Percentiles rank a stretch among this genome's conserved stretches.
These are phyloP conservation scores for Trimorus sp. DNA, from an alignment of 2,888 invertebrate species.

Conservation along the genomic window DNA sequence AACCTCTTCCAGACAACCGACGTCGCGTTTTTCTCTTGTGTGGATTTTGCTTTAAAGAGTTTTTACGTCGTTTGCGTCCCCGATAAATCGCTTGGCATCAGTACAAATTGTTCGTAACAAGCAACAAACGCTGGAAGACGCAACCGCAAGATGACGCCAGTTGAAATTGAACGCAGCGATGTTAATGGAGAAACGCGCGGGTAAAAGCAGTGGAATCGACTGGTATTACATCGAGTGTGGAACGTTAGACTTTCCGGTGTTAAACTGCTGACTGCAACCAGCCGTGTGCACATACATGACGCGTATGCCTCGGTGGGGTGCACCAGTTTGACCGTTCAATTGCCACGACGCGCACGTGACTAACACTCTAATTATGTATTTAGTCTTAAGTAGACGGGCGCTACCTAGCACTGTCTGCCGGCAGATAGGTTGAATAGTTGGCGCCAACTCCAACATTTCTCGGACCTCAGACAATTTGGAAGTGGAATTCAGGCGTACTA, in stretches of 20 bases:
- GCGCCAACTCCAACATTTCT: constrained; percentile 56
- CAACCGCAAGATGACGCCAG: no score
- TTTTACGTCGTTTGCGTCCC: no score
- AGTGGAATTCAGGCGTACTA: constrained; percentile 33
- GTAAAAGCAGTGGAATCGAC: constrained; percentile 41
- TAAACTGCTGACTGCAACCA: constrained; percentile 73
- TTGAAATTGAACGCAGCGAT: no score
- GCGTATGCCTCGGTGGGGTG: constrained; percentile 72
- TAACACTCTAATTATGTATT: constrained; percentile 79
- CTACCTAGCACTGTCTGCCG: constrained; percentile 70
- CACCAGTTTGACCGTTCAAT: constrained; percentile 76
- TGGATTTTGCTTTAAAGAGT: no score
- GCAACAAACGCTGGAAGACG: no score
- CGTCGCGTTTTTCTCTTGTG: no score
- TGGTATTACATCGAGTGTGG: constrained; percentile 28
- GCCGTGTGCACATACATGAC: constrained; percentile 72
- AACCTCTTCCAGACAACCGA: no score
- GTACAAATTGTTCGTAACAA: no score
- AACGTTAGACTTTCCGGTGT: constrained; percentile 57
- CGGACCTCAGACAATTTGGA: constrained; percentile 43
- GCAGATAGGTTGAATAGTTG: constrained; percentile 59
- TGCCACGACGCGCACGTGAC: constrained; percentile 76
- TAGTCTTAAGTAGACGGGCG: constrained; percentile 79
- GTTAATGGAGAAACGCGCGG: constrained; percentile 28
- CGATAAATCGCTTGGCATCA: no score